These are phyloP conservation scores for Scotopteryx bipunctaria DNA, from an alignment of 2,888 invertebrate species.

Conservation along the genomic window DNA sequence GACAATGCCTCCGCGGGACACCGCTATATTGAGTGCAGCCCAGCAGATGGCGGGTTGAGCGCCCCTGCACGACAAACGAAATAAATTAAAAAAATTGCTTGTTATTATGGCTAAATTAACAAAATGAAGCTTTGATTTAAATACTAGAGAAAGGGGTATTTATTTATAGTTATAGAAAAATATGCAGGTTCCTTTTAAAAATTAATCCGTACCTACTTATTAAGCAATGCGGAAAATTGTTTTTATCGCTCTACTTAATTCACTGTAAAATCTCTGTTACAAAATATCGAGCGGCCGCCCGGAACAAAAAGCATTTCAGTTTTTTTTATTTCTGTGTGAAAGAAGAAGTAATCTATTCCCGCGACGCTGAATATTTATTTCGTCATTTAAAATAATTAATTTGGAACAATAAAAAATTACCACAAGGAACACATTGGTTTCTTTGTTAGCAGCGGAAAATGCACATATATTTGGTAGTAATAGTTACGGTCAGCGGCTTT, in stretches of 20 bases:
- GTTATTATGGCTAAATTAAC: constrained; percentile 42
- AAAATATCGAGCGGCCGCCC: too few species aligned
- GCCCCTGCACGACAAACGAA: constrained; percentile 47
- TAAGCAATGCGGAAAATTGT: constrained; percentile 41
- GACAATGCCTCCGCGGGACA: constrained; percentile 78
- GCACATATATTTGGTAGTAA: too few species aligned
- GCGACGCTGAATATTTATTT: too few species aligned
- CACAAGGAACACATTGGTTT: too few species aligned
- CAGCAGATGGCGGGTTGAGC: constrained; percentile 69
- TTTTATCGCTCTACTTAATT: constrained; percentile 40
- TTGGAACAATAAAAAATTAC: too few species aligned
- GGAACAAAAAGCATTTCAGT: neutral
- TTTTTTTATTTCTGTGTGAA: neutral
- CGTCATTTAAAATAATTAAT: too few species aligned
- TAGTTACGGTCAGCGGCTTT: too few species aligned
- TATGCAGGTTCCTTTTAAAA: too few species aligned
- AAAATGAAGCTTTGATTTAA: constrained; percentile 29
- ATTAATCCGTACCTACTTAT: too few species aligned
- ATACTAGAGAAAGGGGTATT: too few species aligned
- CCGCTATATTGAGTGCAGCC: constrained; percentile 64
- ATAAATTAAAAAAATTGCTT: constrained; percentile 57
- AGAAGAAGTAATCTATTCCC: neutral
- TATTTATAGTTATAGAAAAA: too few species aligned
- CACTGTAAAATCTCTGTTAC: constrained; percentile 20
- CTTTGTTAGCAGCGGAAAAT: too few species aligned